Conservation (phyloP, 2,888 invertebrate species). For the Diaprepes abbreviatus region DNA sequence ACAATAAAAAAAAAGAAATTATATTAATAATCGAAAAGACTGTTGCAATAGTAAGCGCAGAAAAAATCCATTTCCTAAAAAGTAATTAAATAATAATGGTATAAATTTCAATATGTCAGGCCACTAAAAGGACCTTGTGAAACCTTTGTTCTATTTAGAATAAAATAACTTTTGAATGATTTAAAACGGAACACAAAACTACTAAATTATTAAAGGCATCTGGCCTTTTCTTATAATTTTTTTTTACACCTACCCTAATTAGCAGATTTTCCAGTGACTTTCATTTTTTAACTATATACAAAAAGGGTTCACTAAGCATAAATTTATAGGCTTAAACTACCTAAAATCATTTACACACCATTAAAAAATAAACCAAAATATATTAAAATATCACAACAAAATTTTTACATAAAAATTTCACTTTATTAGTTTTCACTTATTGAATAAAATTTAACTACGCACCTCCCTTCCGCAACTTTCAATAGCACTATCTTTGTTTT, state of each 20-base stretch:
- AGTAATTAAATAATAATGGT: not conserved
- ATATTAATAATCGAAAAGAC: not conserved
- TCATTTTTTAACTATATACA: slow-evolving; percentile 18
- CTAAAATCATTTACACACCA: not conserved
- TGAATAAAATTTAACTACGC: slow-evolving; percentile 16
- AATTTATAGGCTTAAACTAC: not conserved
- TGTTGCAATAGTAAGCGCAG: not conserved
- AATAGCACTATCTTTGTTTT: not conserved
- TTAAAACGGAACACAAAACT: no score
- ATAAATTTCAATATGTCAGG: slow-evolving; percentile 23
- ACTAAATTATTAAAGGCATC: not conserved
- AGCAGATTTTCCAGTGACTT: slow-evolving; percentile 2
- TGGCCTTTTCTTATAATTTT: not conserved
- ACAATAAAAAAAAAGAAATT: no score
- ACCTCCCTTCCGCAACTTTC: slow-evolving; percentile 21
- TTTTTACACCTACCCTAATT: slow-evolving; percentile 17
- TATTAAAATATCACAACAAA: slow-evolving; percentile 20
- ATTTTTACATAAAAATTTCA: slow-evolving; percentile 19
- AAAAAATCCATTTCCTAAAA: not conserved
- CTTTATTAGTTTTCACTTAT: slow-evolving; percentile 24
- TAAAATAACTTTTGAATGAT: not conserved
- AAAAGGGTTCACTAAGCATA: not conserved
- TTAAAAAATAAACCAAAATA: slow-evolving; percentile 20
- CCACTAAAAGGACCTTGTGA: not conserved
- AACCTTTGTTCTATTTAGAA: not conserved